These are phyloP conservation scores for Trichopria drosophilae DNA, from an alignment of 2,888 invertebrate genomes.

Conservation along the genomic window DNA sequence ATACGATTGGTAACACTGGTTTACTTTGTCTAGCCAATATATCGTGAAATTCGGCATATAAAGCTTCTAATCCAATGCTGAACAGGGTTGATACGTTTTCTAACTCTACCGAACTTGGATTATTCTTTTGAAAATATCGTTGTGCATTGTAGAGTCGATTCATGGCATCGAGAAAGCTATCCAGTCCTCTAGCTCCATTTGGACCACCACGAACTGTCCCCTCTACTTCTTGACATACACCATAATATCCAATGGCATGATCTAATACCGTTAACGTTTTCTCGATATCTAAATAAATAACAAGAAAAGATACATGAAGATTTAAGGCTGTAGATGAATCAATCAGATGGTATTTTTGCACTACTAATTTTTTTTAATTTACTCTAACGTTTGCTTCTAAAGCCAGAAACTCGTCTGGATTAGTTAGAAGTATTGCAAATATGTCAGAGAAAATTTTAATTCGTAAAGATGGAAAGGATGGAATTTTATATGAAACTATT, in stretches of 20 bases:
- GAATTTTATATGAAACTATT: too few relatives aligned
- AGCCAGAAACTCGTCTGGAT: too few relatives aligned
- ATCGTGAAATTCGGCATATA: conserved; percentile 87
- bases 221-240: conserved; percentile 90
- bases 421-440: too few relatives aligned
- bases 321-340: too few relatives aligned
- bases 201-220: conserved; percentile 84
- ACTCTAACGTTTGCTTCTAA: too few relatives aligned
- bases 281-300: conserved; percentile 76
- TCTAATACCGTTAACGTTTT: conserved; percentile 84
- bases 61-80: conserved; percentile 79
- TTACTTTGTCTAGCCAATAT: conserved; percentile 83
- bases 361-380: too few relatives aligned
- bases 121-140: conserved; percentile 88
- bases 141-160: conserved; percentile 84
- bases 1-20: conserved; percentile 82
- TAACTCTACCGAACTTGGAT: conserved; percentile 89
- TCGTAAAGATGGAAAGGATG: too few relatives aligned
- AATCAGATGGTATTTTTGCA: too few relatives aligned
- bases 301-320: neutral
- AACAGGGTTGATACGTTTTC: conserved; percentile 84
- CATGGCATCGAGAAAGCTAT: conserved; percentile 70
- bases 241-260: conserved; percentile 93
- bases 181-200: conserved; percentile 60
- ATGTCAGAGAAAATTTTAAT: too few relatives aligned